phyloP scores from a whole-genome alignment of 2,888 invertebrate species.

The Sinopyrophorus schimmeli region DNA sequence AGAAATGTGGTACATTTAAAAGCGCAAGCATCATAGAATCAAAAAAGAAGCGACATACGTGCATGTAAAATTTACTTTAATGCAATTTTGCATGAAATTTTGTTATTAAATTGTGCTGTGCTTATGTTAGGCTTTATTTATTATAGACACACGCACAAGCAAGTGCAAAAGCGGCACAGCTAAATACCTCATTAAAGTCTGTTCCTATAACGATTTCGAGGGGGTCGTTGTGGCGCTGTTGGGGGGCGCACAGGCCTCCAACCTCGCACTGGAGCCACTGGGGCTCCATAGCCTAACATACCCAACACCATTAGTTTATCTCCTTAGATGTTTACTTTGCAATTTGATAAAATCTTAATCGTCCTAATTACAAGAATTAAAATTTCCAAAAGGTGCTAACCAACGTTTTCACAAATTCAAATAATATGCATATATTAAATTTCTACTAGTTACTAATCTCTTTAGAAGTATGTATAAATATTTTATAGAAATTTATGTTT shows the following conservation, averaged over 20 bases:
- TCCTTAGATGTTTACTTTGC: not conserved
- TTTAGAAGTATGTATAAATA: too few relatives aligned
- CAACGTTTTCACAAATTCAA: too few relatives aligned
- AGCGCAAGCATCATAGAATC: constrained; percentile 1
- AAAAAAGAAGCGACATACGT: constrained; percentile 12
- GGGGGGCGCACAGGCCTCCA: constrained; percentile 64
- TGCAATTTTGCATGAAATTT: constrained; percentile 1
- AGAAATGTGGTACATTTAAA: constrained; percentile 5
- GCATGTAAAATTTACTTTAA: not conserved
- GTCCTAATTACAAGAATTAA: too few relatives aligned
- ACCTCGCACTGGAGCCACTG: constrained; percentile 51
- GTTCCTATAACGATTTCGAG: constrained; percentile 55
- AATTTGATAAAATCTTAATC: too few relatives aligned
- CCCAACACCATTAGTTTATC: constrained; percentile 32
- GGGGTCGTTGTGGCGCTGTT: constrained; percentile 62
- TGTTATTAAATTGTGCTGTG: constrained; percentile 25
- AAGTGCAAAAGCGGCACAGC: constrained; percentile 32
- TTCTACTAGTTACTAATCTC: too few relatives aligned
- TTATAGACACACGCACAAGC: constrained; percentile 29
- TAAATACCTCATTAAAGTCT: constrained; percentile 34
- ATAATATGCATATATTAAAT: too few relatives aligned
- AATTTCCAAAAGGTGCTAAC: too few relatives aligned
- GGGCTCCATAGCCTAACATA: constrained; percentile 46
- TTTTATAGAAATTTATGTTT: too few relatives aligned
- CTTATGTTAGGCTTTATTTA: constrained; percentile 27